These are phyloP conservation scores for Saguinus imperator DNA, from an alignment of 2,113 vertebrate genomes.

Conservation along the genomic window DNA sequence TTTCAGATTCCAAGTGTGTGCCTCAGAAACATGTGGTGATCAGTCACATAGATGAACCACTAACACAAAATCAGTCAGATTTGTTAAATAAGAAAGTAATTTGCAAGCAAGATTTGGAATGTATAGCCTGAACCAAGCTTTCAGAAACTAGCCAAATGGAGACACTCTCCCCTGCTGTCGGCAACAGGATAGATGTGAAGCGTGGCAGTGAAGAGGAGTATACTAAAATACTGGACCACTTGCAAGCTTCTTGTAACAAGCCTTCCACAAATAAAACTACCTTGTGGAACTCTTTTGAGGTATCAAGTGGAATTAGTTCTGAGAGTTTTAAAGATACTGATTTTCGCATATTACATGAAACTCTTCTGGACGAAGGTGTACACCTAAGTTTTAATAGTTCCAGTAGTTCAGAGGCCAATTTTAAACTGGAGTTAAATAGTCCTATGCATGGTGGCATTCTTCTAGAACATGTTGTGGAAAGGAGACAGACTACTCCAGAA, in stretches of 20 bases:
- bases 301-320: conserved; percentile 44
- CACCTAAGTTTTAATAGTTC: conserved; percentile 29
- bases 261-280: background rate
- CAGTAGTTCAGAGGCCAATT: background rate
- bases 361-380: conserved; percentile 76
- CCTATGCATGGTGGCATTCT: background rate
- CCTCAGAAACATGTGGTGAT: background rate
- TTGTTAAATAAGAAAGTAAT: background rate
- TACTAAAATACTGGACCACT: background rate
- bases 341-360: conserved; percentile 78
- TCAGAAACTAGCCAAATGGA: conserved; percentile 28
- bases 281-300: background rate
- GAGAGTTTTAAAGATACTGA: background rate
- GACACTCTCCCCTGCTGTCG: background rate
- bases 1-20: background rate
- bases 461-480: background rate
- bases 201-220: background rate
- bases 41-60: background rate
- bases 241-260: background rate
- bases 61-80: conserved; percentile 6
- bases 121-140: background rate
- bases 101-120: conserved; percentile 46
- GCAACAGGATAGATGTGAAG: background rate
- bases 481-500: background rate
- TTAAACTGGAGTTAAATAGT: conserved; percentile 26